Evolutionary conservation across 2,797 vertebrate species (phyloP), one percentile per base, ranked within the genome.

Genomic region (Spea hammondii): DNA sequence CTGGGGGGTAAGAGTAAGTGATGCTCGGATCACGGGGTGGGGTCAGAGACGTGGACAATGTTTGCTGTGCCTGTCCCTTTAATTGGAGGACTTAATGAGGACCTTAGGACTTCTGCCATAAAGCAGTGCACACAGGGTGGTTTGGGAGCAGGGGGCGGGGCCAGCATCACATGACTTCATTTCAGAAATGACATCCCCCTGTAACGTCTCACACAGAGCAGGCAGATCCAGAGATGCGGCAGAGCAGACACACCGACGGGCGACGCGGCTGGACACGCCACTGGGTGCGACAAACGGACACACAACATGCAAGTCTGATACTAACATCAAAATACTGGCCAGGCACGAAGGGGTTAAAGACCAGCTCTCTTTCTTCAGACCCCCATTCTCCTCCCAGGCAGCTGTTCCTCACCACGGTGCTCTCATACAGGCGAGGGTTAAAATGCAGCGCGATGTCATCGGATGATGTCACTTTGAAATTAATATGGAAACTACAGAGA

Each of bases 261-360:
- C 1, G 17, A 17, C 17, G 17, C 17, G 17, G 17, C 17, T 11
- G 13, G 57, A 60, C 8, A 3, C 6, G 0, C 51, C 8, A n/a
- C 8, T 2, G 55, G 11, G 55, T 59, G 14, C 5, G 55, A 64
- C 6, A 64, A 17, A 64, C 7, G n/a, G 13, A n/a, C 8, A 51
- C 45, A 48, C 44, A 51, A 11, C 6, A 49, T 70, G 4, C 12
- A 70, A 17, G 17, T 55, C 3, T 59, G 44, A 70, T 71, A 84
- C 94, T 92, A 70, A 96, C 95, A 5, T 96, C 94, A 75, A 96
- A 96, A 90, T 91, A 94, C 82, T 93, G 92, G 32, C 94, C 94
- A 12, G 89, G 90, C 32, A 59, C n/a, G 80, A 96, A 96, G 0
- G 94, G 95, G 86, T 89, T 94, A 70, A 83, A 6, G 48, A 73